Evolutionary conservation across 2,797 vertebrate genomes (phyloP).

Genomic region (Acanthiza pusilla): DNA sequence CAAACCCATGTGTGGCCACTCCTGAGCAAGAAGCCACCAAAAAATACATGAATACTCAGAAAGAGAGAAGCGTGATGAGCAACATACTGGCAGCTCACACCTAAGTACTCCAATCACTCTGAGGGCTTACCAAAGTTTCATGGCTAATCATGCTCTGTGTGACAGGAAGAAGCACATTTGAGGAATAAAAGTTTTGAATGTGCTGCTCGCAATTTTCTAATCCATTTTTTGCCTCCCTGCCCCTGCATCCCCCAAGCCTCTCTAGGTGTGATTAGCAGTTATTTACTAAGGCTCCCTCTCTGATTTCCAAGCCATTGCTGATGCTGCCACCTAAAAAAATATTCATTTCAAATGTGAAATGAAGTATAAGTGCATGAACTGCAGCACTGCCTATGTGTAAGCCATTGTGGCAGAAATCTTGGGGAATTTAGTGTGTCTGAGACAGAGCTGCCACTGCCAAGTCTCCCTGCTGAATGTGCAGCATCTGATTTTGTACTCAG

Average conservation of each 20-base stretch:
- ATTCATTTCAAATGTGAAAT: slow-evolving; percentile 27
- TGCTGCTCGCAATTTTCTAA: not conserved
- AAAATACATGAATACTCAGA: not conserved
- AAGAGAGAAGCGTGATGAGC: not conserved
- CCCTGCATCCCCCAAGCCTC: not conserved
- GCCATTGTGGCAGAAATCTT: not conserved
- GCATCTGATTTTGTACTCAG: not conserved
- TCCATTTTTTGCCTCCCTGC: slow-evolving; percentile 2
- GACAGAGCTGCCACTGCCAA: not conserved
- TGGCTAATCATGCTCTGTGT: slow-evolving; percentile 21
- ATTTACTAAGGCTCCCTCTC: slow-evolving; percentile 20
- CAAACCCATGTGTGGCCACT: not conserved
- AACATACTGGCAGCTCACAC: not conserved
- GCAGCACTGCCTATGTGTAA: not conserved
- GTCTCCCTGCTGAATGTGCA: not conserved
- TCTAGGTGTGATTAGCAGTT: slow-evolving; percentile 23
- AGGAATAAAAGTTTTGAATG: slow-evolving; percentile 20
- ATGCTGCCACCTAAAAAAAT: slow-evolving; percentile 29
- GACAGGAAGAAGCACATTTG: slow-evolving; percentile 9
- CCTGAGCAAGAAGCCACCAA: not conserved
- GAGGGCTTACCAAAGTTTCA: not conserved
- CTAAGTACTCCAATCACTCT: slow-evolving; percentile 31
- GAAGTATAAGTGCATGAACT: not conserved
- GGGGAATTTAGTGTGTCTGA: not conserved
- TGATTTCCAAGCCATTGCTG: slow-evolving; percentile 27